Base-by-base conservation (phyloP, 2,888 invertebrate genomes). In the Drosophila pseudotakahashii region DNA sequence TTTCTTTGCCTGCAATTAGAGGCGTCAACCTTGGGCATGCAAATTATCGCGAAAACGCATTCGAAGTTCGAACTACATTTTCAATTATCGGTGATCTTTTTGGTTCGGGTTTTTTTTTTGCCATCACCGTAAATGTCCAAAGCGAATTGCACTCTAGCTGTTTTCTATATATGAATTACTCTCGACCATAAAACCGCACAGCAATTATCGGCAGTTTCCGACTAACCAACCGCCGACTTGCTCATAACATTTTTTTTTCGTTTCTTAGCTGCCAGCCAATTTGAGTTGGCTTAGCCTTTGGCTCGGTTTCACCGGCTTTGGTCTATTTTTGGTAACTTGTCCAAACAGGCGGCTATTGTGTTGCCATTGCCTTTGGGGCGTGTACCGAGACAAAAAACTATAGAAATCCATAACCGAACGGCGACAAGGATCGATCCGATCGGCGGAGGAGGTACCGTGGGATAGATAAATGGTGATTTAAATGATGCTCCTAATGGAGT, bases 271-370 rank as follows among this genome's bases (percentile, higher is more conserved):
- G 58, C 62, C 26, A 64, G 67, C 76, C 81, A 81, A 87, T 81
- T 78, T 68, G 68, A 80, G 83, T 48, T 47, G 45, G 47, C 53
- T 53, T 63, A 48, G 61, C 73, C 80, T 80, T 81, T 83, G 76
- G 54, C 44, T 72, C 37, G 63, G 14, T 14, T 55, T 36, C 54
- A 44, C 60, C 74, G 53, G 58, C 54, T 76, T 26, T 78, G 88
- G 77, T 88, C 82, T 81, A 88, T 82, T 82, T 88, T 88, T 82
- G 82, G 82, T 88, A 88, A 85, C 86, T 82, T 85, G 82, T 88
- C 79, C 79, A 84, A 66, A 73, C 88, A 78, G 81, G 81, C 78
- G 45, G 50, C 76, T 59, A 39, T 59, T 59, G 55, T 59, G 55
- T 55, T 59, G 77, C 39, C 51, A 50, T 42, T 55, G 67, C 32